Base-by-base conservation (phyloP, 2,113 vertebrate genomes). In the Andinoacara biseriatus region DNA sequence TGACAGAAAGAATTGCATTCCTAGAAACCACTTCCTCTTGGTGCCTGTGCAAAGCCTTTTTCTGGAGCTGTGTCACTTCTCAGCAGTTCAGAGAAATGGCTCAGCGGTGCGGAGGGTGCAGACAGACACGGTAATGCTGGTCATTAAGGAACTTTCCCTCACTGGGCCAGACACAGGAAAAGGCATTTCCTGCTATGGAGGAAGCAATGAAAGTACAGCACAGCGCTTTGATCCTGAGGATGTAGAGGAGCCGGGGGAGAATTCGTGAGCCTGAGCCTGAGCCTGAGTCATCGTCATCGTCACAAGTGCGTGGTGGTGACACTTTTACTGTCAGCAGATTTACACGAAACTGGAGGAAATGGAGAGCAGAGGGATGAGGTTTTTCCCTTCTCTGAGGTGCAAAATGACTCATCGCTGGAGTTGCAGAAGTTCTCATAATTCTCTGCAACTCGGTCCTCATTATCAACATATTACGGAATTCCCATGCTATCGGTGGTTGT, bases 131-230 rank as follows among this genome's bases (percentile, higher is more conserved):
- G 83, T 91, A 91, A 94, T 69, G 85, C 80, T 31, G 88, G 85
- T 93, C 90, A 94, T 95, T 93, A 93, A 90, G 72, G 75, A 90
- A 76, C 85, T 87, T 86, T 91, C 85, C 80, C 74, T 86, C 2
- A 8, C 81, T 38, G n/a, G 75, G 83, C 76, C 86, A 90, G 88
- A 91, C 87, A 80, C 90, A 90, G 91, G 90, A 94, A 94, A 74
- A 85, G 80, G 83, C 86, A 91, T 93, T 95, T 95, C 94, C 94
- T 94, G 91, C 74, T 35, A 46, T 61, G 85, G 78, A 87, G 89
- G 89, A 94, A 89, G 90, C 85, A 93, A 92, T 90, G 90, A 95
- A 91, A 91, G 86, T 82, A 26, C 61, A 78, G 74, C 85, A n/a
- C 54, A 2, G 52, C 10, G 58, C 92, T 95, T 94, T 94, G 93